Evolutionary conservation across 92 coral and sea anemone genomes (phyloP).

Genomic region (Actinernus sp.): DNA sequence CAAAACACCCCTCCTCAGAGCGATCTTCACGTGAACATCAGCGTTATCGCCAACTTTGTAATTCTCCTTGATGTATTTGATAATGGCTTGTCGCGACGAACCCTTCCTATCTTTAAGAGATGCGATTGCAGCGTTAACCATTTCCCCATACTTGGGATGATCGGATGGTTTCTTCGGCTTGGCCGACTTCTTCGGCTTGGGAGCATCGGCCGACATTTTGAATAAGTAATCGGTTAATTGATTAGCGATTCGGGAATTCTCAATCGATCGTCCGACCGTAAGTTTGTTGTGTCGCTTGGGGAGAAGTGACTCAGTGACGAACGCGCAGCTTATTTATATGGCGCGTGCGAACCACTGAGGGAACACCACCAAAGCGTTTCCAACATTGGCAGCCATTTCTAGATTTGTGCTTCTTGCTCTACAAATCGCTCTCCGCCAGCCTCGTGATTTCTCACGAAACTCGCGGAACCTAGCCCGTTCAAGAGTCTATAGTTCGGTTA

Average conservation of each 20-base stretch:
- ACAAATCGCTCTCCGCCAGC: slow-evolving; percentile 36
- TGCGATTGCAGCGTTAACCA: slow-evolving; percentile 75
- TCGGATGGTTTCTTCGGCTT: slow-evolving; percentile 80
- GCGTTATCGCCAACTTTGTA: slow-evolving; percentile 74
- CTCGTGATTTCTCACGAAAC: slow-evolving; percentile 17
- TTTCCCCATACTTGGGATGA: slow-evolving; percentile 90
- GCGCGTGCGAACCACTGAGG: slow-evolving; percentile 97
- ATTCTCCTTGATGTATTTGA: slow-evolving; percentile 71
- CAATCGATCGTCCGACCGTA: slow-evolving; percentile 71
- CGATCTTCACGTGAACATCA: slow-evolving; percentile 59
- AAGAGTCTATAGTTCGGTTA: slow-evolving; percentile 40
- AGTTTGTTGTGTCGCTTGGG: slow-evolving; percentile 84
- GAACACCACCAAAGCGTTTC: slow-evolving; percentile 79
- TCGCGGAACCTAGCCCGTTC: slow-evolving; percentile 14
- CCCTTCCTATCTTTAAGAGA: slow-evolving; percentile 89
- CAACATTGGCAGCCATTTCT: slow-evolving; percentile 87
- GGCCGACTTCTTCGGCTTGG: slow-evolving; percentile 47
- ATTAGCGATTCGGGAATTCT: slow-evolving; percentile 32
- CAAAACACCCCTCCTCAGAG: slow-evolving; percentile 62
- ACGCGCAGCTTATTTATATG: slow-evolving; percentile 97
- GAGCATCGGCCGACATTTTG: slow-evolving; percentile 77
- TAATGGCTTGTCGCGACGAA: slow-evolving; percentile 90
- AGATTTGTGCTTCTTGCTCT: slow-evolving; percentile 97
- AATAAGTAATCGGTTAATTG: slow-evolving; percentile 74
- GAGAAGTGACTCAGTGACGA: slow-evolving; percentile 93